These are phyloP conservation scores for Drosophila fulvimacula DNA, from an alignment of 2,888 invertebrate species.

Conservation along the genomic window DNA sequence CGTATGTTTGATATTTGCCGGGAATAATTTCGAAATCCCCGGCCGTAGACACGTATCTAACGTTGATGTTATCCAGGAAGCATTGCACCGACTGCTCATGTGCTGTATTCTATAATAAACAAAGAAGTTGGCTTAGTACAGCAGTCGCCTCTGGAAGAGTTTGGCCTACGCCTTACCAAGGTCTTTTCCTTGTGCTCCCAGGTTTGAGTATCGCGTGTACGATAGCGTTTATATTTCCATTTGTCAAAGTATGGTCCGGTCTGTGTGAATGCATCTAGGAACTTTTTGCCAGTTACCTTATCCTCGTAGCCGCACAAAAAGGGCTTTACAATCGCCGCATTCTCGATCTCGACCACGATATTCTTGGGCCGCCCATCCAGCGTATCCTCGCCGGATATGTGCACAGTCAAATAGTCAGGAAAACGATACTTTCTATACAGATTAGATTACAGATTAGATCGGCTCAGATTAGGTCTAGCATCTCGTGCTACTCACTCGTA, in stretches of 20 bases:
- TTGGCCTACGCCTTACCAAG: slow-evolving; percentile 67
- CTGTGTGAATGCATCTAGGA: slow-evolving; percentile 93
- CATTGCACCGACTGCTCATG: slow-evolving; percentile 83
- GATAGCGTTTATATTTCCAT: slow-evolving; percentile 70
- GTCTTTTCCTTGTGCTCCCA: slow-evolving; percentile 82
- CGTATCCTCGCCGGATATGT: slow-evolving; percentile 85
- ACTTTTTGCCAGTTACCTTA: slow-evolving; percentile 88
- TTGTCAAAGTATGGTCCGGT: slow-evolving; percentile 86
- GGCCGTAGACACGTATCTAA: slow-evolving; percentile 86
- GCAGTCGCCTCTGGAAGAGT: accelerated
- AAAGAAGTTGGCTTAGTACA: background rate
- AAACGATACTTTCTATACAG: slow-evolving; percentile 82
- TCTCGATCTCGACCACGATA: slow-evolving; percentile 87
- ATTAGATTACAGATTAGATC: background rate
- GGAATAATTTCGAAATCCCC: slow-evolving; percentile 88
- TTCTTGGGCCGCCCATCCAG: slow-evolving; percentile 83
- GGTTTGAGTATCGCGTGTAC: slow-evolving; percentile 88
- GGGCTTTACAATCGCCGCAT: slow-evolving; percentile 89
- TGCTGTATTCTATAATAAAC: slow-evolving; percentile 75
- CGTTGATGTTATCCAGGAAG: slow-evolving; percentile 81
- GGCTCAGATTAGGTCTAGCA: background rate
- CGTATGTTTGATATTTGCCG: slow-evolving; percentile 88
- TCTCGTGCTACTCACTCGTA: slow-evolving; percentile 78
- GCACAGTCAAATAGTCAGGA: slow-evolving; percentile 87
- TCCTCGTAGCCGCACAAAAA: slow-evolving; percentile 92